A percentile compares a stretch with the other conserved stretches of the same genome.
Conservation (phyloP, 2,797 vertebrate species). For the Parambassis ranga region DNA sequence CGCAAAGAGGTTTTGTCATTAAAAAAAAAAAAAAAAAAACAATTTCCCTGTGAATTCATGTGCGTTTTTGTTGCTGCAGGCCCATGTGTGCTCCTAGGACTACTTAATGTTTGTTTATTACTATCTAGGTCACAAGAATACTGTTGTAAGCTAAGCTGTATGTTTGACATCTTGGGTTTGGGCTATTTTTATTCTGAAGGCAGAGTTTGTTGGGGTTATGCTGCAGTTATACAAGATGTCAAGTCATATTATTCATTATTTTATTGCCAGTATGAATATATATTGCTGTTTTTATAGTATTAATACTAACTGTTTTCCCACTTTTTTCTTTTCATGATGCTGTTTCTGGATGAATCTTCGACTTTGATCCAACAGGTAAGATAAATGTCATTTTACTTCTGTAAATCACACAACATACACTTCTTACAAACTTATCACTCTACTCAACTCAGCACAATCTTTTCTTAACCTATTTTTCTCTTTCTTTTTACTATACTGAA, state of each 20-base stretch:
- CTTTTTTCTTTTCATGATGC: slow-evolving; percentile 2
- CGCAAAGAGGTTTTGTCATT: slow-evolving; percentile 19
- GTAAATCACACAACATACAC: background rate
- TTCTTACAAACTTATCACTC: background rate
- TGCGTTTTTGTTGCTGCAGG: slow-evolving; percentile 23
- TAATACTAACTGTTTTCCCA: slow-evolving; percentile 8
- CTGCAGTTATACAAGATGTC: background rate
- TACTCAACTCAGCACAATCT: background rate
- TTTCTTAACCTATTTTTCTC: background rate
- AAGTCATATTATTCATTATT: background rate
- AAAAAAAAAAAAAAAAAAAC: too few species aligned
- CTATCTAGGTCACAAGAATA: slow-evolving; percentile 31
- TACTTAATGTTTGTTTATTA: background rate
- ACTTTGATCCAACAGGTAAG: slow-evolving; percentile 57
- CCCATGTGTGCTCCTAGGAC: slow-evolving; percentile 6
- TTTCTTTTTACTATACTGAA: background rate
- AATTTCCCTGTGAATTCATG: slow-evolving; percentile 13
- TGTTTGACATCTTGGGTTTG: too few species aligned
- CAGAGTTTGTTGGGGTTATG: background rate
- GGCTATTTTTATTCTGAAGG: too few species aligned
- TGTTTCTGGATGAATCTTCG: slow-evolving; percentile 3
- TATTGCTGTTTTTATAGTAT: background rate
- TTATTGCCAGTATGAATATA: background rate
- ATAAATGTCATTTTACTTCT: background rate
- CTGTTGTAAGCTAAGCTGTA: background rate